Evolutionary conservation across 1,140 invertebrate genomes (phyloP), one percentile per base, ranked within the genome.

Genomic region (Muscidifurax raptorellus): DNA sequence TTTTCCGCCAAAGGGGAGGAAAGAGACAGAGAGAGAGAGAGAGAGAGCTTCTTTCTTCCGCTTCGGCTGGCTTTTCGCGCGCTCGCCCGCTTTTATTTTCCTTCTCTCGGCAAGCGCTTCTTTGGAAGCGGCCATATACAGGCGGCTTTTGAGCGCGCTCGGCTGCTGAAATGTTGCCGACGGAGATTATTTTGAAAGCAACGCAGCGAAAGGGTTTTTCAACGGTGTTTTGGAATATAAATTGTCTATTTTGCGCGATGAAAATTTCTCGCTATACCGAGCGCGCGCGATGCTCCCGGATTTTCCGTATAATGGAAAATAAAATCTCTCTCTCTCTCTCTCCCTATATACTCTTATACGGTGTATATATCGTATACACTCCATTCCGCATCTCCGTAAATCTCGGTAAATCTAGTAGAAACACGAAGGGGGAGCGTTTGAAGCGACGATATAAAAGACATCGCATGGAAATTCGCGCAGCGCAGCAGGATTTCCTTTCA

Each of bases 381-480:
- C 64, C 9, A 71, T 28, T 69, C 22, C 12, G 47, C n/a, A n/a
- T 22, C 32, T 71, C 18, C 75, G 71, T 84, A 84, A 84, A 80
- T 84, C 83, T 80, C 78, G 59, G 79, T 84, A 80, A 84, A 84
- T 84, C 78, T 80, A 84, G 78, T 84, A 80, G 78, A 84, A 80
- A 76, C 71, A 80, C 71, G 36, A 52, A 47, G 47, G 83, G n/a
- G 66, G 83, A 80, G 30, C 83, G 78, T 84, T 80, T 59, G 75
- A 80, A 78, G 47, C 52, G 52, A 18, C 22, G 83, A 80, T 84
- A 84, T 84, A 80, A 80, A 84, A 84, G 52, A 71, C 83, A 80
- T 84, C 69, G 78, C 71, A 75, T 75, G 77, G 83, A 84, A 80
- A 84, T 84, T 84, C 76, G 69, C 76, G n/a, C n/a, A 40, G 76